Evolutionary conservation across 2,888 invertebrate species (phyloP).

Genomic region (Eupsilia transversa): DNA sequence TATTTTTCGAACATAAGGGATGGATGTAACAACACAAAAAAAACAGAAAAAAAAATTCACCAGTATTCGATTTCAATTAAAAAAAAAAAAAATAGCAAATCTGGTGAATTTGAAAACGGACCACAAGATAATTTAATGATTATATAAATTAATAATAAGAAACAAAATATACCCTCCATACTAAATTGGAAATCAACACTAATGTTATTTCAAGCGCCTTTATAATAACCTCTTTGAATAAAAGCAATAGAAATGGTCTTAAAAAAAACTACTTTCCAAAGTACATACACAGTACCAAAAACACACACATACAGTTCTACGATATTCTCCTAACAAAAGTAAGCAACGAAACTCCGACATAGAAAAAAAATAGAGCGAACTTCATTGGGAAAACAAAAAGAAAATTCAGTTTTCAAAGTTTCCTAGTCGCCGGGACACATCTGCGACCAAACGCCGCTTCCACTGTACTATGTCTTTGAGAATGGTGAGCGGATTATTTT

Average conservation of each 20-base stretch:
- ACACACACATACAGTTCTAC: neutral
- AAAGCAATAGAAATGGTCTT: neutral
- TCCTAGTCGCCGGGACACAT: slow-evolving; percentile 67
- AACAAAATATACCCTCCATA: too few relatives aligned
- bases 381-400: slow-evolving; percentile 61
- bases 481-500: slow-evolving; percentile 79
- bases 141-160: neutral
- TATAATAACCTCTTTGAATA: neutral
- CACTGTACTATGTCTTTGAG: slow-evolving; percentile 73
- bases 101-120: neutral
- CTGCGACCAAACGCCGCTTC: slow-evolving; percentile 71
- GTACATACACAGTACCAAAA: neutral
- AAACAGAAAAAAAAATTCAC: neutral
- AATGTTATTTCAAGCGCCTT: neutral
- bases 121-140: neutral
- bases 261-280: neutral
- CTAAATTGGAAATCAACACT: neutral
- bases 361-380: slow-evolving; percentile 40
- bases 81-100: neutral
- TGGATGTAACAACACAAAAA: neutral
- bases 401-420: slow-evolving; percentile 60
- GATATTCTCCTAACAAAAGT: slow-evolving; percentile 24
- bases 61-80: neutral
- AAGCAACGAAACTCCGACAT: slow-evolving; percentile 35
- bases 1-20: neutral